Percentiles rank a stretch among this genome's conserved stretches.
Conservation (phyloP, 2,888 invertebrate genomes). For the Periphyllus acericola region DNA sequence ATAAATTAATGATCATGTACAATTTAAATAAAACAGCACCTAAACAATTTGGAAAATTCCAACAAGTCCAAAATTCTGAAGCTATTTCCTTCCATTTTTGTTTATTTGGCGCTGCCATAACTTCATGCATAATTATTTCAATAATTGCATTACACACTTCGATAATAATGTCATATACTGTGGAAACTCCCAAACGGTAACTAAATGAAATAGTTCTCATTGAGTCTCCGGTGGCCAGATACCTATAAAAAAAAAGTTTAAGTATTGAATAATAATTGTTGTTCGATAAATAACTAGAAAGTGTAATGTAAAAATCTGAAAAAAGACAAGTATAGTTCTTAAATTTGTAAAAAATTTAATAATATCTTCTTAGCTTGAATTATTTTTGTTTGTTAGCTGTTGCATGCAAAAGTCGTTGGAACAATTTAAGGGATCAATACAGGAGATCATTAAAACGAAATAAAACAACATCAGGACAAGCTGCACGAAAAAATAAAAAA, state of each 20-base stretch:
- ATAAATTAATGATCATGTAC: no score
- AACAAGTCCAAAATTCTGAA: no score
- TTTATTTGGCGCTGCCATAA: no score
- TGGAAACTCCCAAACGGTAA: slow-evolving; percentile 30
- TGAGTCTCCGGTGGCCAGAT: no score
- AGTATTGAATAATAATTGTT: slow-evolving; percentile 20
- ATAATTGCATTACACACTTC: no score
- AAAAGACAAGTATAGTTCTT: slow-evolving; percentile 12
- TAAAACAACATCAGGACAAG: slow-evolving; percentile 16
- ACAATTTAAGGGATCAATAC: slow-evolving; percentile 23
- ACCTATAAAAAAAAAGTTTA: neutral
- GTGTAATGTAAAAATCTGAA: slow-evolving; percentile 19
- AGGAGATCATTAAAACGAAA: slow-evolving; percentile 13
- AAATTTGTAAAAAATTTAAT: slow-evolving; percentile 26
- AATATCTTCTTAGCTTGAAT: slow-evolving; percentile 16
- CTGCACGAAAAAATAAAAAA: slow-evolving; percentile 9
- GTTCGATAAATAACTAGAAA: slow-evolving; percentile 19
- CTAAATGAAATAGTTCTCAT: no score
- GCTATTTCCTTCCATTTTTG: no score
- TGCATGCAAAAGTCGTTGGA: slow-evolving; percentile 18
- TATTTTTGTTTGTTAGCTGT: slow-evolving; percentile 17
- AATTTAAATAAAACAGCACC: no score
- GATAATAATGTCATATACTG: slow-evolving; percentile 22
- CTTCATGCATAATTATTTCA: no score
- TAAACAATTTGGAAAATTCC: no score